Evolutionary conservation across 2,888 invertebrate species (phyloP).

Genomic region (Stenchaetothrips biformis): DNA sequence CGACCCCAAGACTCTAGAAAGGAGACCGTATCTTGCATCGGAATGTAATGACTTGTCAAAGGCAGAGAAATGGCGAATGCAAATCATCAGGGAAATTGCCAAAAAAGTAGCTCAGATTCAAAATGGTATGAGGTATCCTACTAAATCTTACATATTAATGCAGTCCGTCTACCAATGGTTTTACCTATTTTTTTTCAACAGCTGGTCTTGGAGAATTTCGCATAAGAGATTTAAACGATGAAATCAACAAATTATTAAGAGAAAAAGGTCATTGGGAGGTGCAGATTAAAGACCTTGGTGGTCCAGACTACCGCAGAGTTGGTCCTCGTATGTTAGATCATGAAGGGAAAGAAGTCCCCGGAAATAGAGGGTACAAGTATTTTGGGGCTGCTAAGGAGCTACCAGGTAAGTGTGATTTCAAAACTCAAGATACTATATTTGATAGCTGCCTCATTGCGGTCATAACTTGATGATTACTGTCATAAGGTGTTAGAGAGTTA

Average conservation of each 20-base stretch:
- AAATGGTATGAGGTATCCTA: constrained; percentile 61
- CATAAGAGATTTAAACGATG: constrained; percentile 96
- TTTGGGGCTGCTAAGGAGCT: constrained; percentile 97
- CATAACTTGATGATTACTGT: constrained; percentile 29
- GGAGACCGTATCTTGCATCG: constrained; percentile 89
- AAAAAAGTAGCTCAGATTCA: constrained; percentile 99
- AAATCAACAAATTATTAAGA: constrained; percentile 94
- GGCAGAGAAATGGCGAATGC: constrained; percentile 94
- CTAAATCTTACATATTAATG: background rate
- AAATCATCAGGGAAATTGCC: constrained; percentile 94
- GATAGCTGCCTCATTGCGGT: constrained; percentile 25
- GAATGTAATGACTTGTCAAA: constrained; percentile 89
- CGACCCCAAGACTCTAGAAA: constrained; percentile 69
- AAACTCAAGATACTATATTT: background rate
- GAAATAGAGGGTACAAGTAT: constrained; percentile 97
- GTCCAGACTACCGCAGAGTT: constrained; percentile 86
- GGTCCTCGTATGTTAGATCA: constrained; percentile 92
- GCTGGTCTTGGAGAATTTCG: constrained; percentile 98
- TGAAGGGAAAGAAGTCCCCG: constrained; percentile 93
- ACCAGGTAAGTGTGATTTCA: constrained; percentile 58
- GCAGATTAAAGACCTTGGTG: constrained; percentile 90
- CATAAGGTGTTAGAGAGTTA: constrained; percentile 81
- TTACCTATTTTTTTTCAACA: constrained; percentile 42
- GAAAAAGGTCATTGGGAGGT: constrained; percentile 98
- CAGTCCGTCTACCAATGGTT: constrained; percentile 32